These are phyloP conservation scores for Phataginus tetradactyla DNA, from an alignment of 2,797 vertebrate genomes.

Conservation along the genomic window DNA sequence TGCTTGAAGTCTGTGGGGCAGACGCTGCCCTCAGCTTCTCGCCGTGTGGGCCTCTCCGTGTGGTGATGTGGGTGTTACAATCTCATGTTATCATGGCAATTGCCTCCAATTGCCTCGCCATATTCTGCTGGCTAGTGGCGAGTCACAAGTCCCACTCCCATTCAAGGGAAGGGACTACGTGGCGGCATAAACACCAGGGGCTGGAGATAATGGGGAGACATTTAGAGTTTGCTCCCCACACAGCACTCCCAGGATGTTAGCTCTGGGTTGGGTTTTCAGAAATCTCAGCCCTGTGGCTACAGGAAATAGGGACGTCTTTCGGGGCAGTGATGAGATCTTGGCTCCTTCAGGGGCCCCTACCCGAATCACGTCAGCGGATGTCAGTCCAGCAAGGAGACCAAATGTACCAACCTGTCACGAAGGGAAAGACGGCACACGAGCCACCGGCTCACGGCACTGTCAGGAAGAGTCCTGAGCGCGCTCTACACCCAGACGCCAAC, in stretches of 20 bases:
- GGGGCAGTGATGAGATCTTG: not conserved
- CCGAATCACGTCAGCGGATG: not conserved
- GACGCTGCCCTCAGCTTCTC: not conserved
- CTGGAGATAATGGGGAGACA: rapidly evolving
- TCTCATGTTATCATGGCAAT: not conserved
- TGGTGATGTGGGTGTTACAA: not conserved
- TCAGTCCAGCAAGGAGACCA: not conserved
- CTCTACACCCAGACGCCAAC: not conserved
- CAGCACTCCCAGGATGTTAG: not conserved
- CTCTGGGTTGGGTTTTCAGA: not conserved
- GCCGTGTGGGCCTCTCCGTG: not conserved
- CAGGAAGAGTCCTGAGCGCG: not conserved
- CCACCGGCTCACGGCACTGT: not conserved
- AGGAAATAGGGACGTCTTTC: not conserved
- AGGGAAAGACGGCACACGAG: not conserved
- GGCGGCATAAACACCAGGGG: not conserved
- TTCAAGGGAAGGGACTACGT: not conserved
- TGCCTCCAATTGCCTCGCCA: not conserved
- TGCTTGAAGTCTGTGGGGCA: not conserved
- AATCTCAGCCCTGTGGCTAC: not conserved
- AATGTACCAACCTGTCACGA: not conserved
- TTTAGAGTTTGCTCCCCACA: not conserved
- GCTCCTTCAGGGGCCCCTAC: not conserved
- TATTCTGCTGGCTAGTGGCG: not conserved
- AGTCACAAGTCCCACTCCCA: not conserved